Percentiles rank a stretch among this genome's conserved stretches.
phyloP scores from a whole-genome alignment of 2,888 invertebrate species.

The Cerastis rubricosa region DNA sequence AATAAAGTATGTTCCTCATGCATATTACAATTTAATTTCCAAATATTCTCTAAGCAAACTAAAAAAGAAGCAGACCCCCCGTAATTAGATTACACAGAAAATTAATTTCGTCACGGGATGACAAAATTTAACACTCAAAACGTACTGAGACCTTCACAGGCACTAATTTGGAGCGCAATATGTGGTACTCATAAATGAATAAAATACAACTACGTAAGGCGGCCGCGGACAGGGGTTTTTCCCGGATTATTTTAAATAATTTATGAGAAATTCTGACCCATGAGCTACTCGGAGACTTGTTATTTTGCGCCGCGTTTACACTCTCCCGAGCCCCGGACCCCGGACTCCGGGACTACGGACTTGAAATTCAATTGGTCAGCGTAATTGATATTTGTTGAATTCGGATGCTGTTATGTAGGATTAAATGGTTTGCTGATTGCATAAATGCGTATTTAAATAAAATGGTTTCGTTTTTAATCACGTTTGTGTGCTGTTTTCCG shows the following conservation, averaged over 20 bases:
- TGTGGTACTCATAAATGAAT: constrained; percentile 78
- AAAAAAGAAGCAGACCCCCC: constrained; percentile 33
- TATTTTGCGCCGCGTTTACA: constrained; percentile 59
- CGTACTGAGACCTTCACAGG: constrained; percentile 20
- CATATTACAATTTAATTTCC: constrained; percentile 20
- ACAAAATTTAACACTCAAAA: constrained; percentile 56
- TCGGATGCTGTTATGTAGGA: constrained; percentile 29
- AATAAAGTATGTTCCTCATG: neutral
- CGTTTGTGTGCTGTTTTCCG: constrained; percentile 1
- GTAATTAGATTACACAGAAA: constrained; percentile 51
- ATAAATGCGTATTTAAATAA: constrained; percentile 44
- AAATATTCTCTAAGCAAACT: neutral
- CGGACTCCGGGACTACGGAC: constrained; percentile 16
- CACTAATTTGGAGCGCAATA: constrained; percentile 83
- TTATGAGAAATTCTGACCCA: constrained; percentile 88
- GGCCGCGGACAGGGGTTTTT: constrained; percentile 86
- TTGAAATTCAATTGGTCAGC: constrained; percentile 61
- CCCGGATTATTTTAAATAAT: constrained; percentile 89
- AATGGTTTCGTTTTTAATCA: constrained; percentile 40
- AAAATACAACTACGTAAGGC: constrained; percentile 62
- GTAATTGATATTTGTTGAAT: constrained; percentile 63
- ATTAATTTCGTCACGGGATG: constrained; percentile 54
- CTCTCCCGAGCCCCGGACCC: constrained; percentile 20
- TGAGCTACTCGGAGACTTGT: constrained; percentile 70
- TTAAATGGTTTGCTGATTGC: constrained; percentile 54